Evolutionary conservation across 2,888 invertebrate genomes (phyloP).

Genomic region (Pristionchus japonicus): DNA sequence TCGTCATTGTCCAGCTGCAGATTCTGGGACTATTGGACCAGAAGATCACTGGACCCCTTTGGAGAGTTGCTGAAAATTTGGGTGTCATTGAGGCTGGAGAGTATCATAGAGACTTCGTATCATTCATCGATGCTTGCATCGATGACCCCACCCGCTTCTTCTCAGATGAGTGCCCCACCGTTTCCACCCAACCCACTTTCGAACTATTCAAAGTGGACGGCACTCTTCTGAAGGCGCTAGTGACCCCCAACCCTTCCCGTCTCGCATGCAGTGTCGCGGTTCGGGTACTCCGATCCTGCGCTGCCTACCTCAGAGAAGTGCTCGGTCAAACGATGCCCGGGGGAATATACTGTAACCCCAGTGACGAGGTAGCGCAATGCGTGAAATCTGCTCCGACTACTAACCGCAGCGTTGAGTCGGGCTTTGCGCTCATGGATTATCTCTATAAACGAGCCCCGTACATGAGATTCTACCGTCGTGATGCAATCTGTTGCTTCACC

Average conservation of each 20-base stretch:
- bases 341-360: neutral
- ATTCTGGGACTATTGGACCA: conserved; percentile 15
- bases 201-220: neutral
- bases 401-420: neutral
- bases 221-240: neutral
- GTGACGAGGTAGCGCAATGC: neutral
- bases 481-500: neutral
- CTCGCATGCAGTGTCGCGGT: neutral
- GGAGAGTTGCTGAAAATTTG: neutral
- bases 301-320: neutral
- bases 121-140: neutral
- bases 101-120: neutral
- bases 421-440: neutral
- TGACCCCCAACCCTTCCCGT: neutral
- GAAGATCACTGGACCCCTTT: neutral
- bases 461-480: neutral
- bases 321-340: neutral
- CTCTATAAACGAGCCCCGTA: neutral
- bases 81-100: neutral
- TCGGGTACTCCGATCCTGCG: neutral
- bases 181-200: neutral
- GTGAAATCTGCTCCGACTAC: neutral
- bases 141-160: neutral
- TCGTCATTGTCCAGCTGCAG: neutral
- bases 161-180: neutral